Evolutionary conservation across 2,113 vertebrate species (phyloP), one percentile per base, ranked within the genome.

Genomic region (Sinocyclocheilus anshuiensis): DNA sequence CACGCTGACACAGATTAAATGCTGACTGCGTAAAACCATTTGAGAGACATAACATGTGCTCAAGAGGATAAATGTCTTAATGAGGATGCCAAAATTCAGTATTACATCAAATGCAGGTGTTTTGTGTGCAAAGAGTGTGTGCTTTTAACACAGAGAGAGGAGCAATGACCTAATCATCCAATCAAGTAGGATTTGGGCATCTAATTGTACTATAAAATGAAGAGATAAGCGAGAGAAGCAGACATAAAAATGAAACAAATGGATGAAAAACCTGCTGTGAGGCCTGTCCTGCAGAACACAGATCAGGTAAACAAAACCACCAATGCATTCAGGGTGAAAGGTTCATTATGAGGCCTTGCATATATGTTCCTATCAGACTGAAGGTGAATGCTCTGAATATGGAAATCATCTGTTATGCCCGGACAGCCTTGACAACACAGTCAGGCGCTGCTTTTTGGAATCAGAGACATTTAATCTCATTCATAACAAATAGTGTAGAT

Each of bases 11-110:
- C 39, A 71, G 36, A 79, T 59, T 79, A 79, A 77, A 78, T 20
- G 50, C 53, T 61, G 63, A 45, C 59, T 78, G 45, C 69, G 83
- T 77, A 83, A 83, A 87, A 67, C 61, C 50, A 84, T 53, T 29
- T 26, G 42, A 72, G 36, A 50, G 50, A 76, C 61, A 42, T 53
- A 65, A 42, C 63, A 84, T 20, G 61, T 36, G 83, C 26, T 80
- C 59, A 57, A 55, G 74, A 55, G 55, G 77, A 85, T 85, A 88
- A 85, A 63, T 81, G 50, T 78, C 57, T 88, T 81, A 76, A 45
- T 53, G 61, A 55, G 33, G 15, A 87, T 84, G 20, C 24, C 0
- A 22, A 71, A 57, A 82, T 86, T 80, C 69, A 57, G 65, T 53
- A 67, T 75, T 59, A 24, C 39, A 45, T 67, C 1, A 45, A 74